A percentile compares a stretch with the other conserved stretches of the same genome.
Evolutionary conservation across 2,888 invertebrate genomes (phyloP).

Genomic region (Adelphocoris suturalis): DNA sequence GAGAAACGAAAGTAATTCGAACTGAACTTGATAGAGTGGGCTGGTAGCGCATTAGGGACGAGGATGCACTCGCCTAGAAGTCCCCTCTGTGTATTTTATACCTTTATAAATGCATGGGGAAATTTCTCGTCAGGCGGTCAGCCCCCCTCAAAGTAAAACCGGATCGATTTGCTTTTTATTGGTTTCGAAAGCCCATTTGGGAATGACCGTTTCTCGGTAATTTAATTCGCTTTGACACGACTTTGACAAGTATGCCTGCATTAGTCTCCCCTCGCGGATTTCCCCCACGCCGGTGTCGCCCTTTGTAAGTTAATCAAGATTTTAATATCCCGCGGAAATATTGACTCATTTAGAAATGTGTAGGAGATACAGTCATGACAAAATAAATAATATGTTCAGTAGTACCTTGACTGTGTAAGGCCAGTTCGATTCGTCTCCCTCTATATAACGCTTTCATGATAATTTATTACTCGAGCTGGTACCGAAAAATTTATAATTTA

Average conservation of each 20-base stretch:
- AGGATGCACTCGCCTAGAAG: constrained; percentile 32
- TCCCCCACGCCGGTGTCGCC: not conserved
- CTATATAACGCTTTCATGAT: no score
- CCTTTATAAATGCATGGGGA: constrained; percentile 31
- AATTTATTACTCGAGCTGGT: no score
- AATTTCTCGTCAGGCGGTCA: constrained; percentile 26
- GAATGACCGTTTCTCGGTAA: constrained; percentile 11
- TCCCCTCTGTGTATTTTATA: constrained; percentile 3
- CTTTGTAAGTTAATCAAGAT: not conserved
- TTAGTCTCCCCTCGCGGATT: constrained; percentile 1
- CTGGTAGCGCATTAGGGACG: constrained; percentile 3
- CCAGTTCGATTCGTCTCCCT: no score
- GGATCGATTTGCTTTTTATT: constrained; percentile 13
- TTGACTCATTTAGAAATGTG: constrained; percentile 13
- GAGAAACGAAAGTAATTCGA: constrained; percentile 27
- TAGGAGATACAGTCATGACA: not conserved
- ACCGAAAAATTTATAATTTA: no score
- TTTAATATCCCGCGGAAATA: not conserved
- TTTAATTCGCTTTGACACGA: constrained; percentile 33
- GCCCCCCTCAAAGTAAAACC: not conserved
- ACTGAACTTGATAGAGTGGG: constrained; percentile 39
- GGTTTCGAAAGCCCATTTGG: constrained; percentile 19
- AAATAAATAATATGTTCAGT: no score
- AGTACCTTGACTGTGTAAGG: no score
- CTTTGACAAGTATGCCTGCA: not conserved